phyloP scores from a whole-genome alignment of 2,888 invertebrate species.

The Sisyra nigra region DNA sequence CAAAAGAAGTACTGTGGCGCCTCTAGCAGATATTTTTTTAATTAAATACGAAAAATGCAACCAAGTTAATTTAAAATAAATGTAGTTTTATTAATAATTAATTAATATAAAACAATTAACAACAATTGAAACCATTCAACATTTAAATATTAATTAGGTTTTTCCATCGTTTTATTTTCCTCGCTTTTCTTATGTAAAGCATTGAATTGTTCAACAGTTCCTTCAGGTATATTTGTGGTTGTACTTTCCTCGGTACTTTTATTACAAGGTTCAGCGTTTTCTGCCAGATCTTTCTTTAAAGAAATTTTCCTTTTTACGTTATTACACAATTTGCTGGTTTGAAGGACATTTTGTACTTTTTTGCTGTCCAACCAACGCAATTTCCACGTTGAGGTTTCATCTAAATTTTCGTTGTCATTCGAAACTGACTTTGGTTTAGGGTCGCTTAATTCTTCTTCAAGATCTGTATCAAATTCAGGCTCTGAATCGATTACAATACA shows the following conservation, averaged over 20 bases:
- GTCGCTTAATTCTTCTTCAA: not conserved
- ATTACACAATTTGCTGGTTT: constrained; percentile 8
- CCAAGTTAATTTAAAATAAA: too few relatives aligned
- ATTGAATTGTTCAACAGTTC: constrained; percentile 5
- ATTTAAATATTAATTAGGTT: too few relatives aligned
- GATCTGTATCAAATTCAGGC: constrained; percentile 4
- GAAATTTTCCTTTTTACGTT: constrained; percentile 7
- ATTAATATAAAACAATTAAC: too few relatives aligned
- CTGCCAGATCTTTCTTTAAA: not conserved
- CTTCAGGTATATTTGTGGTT: not conserved
- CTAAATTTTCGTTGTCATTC: not conserved
- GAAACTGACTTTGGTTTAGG: not conserved
- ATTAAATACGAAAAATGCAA: too few relatives aligned
- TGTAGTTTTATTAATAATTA: too few relatives aligned
- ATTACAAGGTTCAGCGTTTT: not conserved
- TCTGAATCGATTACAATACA: constrained; percentile 7
- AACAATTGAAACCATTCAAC: too few relatives aligned
- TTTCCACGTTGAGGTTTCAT: constrained; percentile 5
- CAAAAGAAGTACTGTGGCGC: too few relatives aligned
- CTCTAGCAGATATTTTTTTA: too few relatives aligned
- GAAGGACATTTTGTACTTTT: constrained; percentile 7
- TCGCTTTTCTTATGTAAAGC: not conserved
- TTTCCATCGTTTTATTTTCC: too few relatives aligned
- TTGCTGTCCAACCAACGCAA: constrained; percentile 7
- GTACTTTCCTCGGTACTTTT: not conserved